Conservation (phyloP, 2,113 vertebrate species). For the Saguinus imperator region DNA sequence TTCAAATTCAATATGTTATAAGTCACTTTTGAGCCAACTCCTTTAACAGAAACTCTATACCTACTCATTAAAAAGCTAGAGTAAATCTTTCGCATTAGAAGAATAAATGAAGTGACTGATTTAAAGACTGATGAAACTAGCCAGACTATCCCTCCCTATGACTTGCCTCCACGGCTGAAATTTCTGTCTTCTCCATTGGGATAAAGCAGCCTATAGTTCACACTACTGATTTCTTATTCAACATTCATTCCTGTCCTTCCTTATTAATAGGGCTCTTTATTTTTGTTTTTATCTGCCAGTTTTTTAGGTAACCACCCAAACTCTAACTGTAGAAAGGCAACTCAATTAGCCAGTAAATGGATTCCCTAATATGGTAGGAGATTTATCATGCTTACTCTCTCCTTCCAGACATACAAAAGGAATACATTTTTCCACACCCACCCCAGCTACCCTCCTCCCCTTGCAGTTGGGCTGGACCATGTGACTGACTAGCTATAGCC, state of each 20-base stretch:
- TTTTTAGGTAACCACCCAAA: slow-evolving; percentile 38
- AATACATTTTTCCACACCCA: background rate
- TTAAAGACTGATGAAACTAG: slow-evolving; percentile 57
- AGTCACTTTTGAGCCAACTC: slow-evolving; percentile 55
- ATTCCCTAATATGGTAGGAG: slow-evolving; percentile 7
- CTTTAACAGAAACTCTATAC: slow-evolving; percentile 44
- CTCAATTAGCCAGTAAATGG: slow-evolving; percentile 28
- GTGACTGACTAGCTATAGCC: slow-evolving; percentile 22
- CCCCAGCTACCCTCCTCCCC: background rate
- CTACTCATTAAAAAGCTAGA: slow-evolving; percentile 47
- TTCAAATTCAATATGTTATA: slow-evolving; percentile 56
- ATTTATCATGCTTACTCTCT: background rate
- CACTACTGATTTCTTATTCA: background rate
- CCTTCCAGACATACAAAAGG: slow-evolving; percentile 7
- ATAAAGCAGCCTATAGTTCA: background rate
- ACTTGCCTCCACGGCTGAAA: slow-evolving; percentile 20
- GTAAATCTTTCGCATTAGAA: slow-evolving; percentile 35
- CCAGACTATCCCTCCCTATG: background rate
- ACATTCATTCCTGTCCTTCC: background rate
- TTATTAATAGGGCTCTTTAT: background rate
- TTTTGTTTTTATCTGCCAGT: slow-evolving; percentile 36
- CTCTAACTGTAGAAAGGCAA: slow-evolving; percentile 13
- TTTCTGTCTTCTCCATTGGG: slow-evolving; percentile 17
- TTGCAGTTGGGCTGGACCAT: background rate
- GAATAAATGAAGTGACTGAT: slow-evolving; percentile 51